phyloP scores from a whole-genome alignment of 2,113 vertebrate genomes.

The Actenoides lindsayi region DNA sequence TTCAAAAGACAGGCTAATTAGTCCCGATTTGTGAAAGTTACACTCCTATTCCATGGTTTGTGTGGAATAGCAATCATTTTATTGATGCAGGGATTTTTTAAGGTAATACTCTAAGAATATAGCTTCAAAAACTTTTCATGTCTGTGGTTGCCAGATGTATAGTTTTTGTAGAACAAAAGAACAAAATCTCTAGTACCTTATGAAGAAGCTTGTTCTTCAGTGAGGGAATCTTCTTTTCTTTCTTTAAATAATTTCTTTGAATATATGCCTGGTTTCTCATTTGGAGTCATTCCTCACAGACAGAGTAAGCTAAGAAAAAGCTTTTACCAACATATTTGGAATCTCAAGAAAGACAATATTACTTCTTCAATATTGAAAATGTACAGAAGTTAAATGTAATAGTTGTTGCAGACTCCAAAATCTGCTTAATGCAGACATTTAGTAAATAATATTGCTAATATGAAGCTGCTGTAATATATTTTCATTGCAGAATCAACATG shows the following conservation, averaged over 20 bases:
- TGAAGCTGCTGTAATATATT: background rate
- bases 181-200: background rate
- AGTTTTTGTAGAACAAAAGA: background rate
- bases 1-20: background rate
- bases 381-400: background rate
- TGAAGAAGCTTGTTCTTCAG: background rate
- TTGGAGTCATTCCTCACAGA: background rate
- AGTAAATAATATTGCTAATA: background rate
- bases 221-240: background rate
- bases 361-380: background rate
- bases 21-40: background rate
- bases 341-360: background rate
- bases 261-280: background rate
- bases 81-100: background rate
- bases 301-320: background rate
- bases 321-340: background rate
- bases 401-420: background rate
- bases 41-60: background rate
- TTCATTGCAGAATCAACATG: background rate
- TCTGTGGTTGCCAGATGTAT: background rate
- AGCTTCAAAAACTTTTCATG: background rate
- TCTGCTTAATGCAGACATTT: background rate
- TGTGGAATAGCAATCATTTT: background rate
- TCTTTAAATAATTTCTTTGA: background rate
- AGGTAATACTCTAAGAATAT: background rate